Evolutionary conservation across 1,140 invertebrate genomes (phyloP), one percentile per base, ranked within the genome.

Genomic region (Daktulosphaira vitifoliae): DNA sequence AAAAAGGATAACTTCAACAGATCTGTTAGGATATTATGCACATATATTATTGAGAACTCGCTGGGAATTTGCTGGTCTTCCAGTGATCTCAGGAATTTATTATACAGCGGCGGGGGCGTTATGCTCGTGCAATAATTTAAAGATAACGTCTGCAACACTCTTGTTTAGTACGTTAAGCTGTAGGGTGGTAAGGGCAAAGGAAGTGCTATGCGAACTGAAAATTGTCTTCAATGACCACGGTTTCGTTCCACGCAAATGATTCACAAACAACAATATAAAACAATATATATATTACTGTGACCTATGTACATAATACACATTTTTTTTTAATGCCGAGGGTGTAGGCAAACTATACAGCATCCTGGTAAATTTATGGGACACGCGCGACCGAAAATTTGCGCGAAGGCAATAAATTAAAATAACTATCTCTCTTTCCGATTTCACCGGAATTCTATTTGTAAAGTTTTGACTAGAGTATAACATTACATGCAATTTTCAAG

Each of bases 161-260:
- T 46, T 8, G 42, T 62, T 16, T 46, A 13, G 25, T 42, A 6
- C 11, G 11, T 6, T 33, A 11, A 11, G 29, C 5, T 5, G 29
- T 5, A 11, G 29, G 11, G 29, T 33, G 29, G 29, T 6, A 33
- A 11, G 5, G 29, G 11, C 29, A 33, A 33, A 33, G 29, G 29
- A 33, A 33, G 29, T 33, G 29, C 29, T 5, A 33, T 33, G 5
- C 29, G 18, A 20, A 18, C 42, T 18, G 4, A 13, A 25, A 48
- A 62, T 39, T 29, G 56, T 62, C 46, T 62, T 39, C 56, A 62
- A 62, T 62, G 56, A 62, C 56, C 56, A 4, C 20, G 38, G 53
- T 26, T 62, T 62, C 37, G 42, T 48, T 46, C 42, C 46, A 62
- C 29, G 56, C 25, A 48, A 62, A 62, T 62, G n/a, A 25, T 6